These are phyloP conservation scores for Drosophila melanica DNA, from an alignment of 1,140 invertebrate species.

Conservation along the genomic window DNA sequence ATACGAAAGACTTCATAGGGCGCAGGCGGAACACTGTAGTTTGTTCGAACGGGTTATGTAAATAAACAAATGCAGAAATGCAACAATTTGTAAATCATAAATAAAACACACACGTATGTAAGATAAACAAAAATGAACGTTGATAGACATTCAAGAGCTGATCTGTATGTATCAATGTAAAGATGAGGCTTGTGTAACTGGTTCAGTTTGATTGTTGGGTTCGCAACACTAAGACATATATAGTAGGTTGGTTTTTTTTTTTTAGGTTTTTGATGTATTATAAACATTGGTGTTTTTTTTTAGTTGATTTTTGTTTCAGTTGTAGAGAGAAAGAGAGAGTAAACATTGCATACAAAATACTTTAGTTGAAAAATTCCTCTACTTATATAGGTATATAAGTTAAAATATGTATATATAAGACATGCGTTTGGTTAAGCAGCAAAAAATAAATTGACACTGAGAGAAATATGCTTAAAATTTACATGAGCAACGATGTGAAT, in stretches of 20 bases:
- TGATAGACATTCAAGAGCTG: slow-evolving; percentile 76
- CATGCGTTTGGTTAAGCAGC: slow-evolving; percentile 70
- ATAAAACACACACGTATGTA: slow-evolving; percentile 81
- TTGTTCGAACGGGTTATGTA: slow-evolving; percentile 76
- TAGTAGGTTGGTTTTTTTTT: slow-evolving; percentile 22
- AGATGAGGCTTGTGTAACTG: slow-evolving; percentile 76
- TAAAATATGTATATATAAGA: slow-evolving; percentile 36
- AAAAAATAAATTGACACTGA: slow-evolving; percentile 69
- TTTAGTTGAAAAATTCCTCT: slow-evolving; percentile 78
- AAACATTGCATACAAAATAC: slow-evolving; percentile 79
- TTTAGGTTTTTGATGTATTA: slow-evolving; percentile 14
- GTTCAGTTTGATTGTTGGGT: slow-evolving; percentile 59
- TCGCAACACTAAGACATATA: slow-evolving; percentile 56
- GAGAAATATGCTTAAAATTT: slow-evolving; percentile 48
- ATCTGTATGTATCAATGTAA: slow-evolving; percentile 71
- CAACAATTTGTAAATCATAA: slow-evolving; percentile 82
- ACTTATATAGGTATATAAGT: slow-evolving; percentile 45
- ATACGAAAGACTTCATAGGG: slow-evolving; percentile 84
- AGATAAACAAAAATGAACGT: slow-evolving; percentile 78
- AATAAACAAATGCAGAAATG: slow-evolving; percentile 82
- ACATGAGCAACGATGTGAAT: slow-evolving; percentile 48
- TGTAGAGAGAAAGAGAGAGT: slow-evolving; percentile 77
- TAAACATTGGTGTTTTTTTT: slow-evolving; percentile 24
- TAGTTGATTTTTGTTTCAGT: slow-evolving; percentile 45
- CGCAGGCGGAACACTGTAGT: slow-evolving; percentile 80